Evolutionary conservation across 2,113 vertebrate species (phyloP).

Genomic region (Xiphophorus couchianus): DNA sequence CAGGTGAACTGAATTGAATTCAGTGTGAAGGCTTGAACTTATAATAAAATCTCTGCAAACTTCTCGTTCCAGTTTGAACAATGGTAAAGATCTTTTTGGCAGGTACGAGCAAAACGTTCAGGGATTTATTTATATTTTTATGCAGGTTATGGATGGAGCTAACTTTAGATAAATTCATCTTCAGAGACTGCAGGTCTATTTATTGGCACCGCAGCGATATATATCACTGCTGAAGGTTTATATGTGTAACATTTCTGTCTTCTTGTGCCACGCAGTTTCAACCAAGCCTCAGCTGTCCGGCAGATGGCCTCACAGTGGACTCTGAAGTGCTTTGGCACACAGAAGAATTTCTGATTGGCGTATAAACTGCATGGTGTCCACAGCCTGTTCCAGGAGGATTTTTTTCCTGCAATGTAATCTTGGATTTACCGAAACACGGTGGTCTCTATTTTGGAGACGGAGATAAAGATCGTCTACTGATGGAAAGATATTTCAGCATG

Average conservation of each 20-base stretch:
- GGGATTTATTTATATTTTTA: neutral
- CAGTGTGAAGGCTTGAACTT: neutral
- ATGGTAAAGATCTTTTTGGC: neutral
- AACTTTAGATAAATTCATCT: neutral
- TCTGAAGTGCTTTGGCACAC: neutral
- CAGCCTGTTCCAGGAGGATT: too few species aligned
- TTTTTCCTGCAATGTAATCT: neutral
- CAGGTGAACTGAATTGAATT: too few species aligned
- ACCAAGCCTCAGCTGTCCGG: neutral
- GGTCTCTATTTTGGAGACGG: neutral
- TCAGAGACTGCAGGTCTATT: neutral
- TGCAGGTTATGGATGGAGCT: neutral
- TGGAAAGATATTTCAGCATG: neutral
- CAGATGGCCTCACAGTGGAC: neutral
- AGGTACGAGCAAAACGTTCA: neutral
- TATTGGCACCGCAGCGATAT: neutral
- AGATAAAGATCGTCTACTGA: neutral
- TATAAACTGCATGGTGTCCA: neutral
- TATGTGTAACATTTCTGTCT: neutral
- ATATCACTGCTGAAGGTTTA: neutral
- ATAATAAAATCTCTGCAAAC: neutral
- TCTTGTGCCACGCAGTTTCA: neutral
- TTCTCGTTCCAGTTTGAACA: neutral
- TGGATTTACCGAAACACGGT: neutral
- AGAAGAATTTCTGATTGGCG: neutral